Evolutionary conservation across 1,140 invertebrate genomes (phyloP).

Genomic region (Uloborus diversus): DNA sequence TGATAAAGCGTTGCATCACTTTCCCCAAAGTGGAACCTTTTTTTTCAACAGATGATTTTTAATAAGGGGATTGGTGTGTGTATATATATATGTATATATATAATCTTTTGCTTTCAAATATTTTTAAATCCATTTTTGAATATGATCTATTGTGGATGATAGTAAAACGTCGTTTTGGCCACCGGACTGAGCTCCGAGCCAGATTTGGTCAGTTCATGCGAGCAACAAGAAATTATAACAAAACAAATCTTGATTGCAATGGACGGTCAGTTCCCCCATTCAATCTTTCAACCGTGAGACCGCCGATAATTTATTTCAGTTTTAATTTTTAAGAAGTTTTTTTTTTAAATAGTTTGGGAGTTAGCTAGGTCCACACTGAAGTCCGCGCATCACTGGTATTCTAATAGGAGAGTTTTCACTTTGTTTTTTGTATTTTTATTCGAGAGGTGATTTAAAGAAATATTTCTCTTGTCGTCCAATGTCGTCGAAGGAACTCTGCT

Average conservation of each 20-base stretch:
- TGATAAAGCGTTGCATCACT: conserved; percentile 12
- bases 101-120: no score
- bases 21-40: conserved; percentile 28
- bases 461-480: conserved; percentile 35
- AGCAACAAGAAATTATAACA: conserved; percentile 49
- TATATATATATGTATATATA: no score
- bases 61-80: neutral
- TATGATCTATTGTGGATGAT: neutral
- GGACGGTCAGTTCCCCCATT: conserved; percentile 42
- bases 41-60: conserved; percentile 5
- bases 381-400: conserved; percentile 47
- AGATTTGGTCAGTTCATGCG: conserved; percentile 38
- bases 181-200: conserved; percentile 9
- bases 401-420: conserved; percentile 42
- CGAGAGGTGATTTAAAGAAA: conserved; percentile 42
- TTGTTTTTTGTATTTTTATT: neutral
- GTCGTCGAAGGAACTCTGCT: neutral
- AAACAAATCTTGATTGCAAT: conserved; percentile 41
- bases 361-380: conserved; percentile 56
- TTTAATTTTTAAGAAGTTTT: neutral
- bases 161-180: neutral
- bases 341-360: conserved; percentile 50
- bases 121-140: no score
- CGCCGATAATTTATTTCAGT: conserved; percentile 36
- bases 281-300: conserved; percentile 27